Conservation (phyloP, 2,888 invertebrate species). For the Campaea margaritaria region DNA sequence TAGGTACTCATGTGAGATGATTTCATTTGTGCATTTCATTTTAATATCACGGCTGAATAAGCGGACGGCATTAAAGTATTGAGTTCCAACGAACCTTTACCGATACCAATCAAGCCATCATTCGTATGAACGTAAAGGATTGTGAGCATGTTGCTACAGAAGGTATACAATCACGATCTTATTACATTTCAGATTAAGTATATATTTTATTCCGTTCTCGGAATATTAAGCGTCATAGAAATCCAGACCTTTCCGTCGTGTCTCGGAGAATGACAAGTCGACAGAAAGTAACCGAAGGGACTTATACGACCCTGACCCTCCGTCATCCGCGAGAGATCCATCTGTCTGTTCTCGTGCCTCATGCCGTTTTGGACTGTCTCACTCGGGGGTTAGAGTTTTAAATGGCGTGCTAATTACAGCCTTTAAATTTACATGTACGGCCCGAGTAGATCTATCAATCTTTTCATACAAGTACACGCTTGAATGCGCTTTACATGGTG, state of each 20-base stretch:
- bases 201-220: conserved; percentile 12
- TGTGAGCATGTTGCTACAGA: conserved; percentile 2
- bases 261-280: conserved; percentile 32
- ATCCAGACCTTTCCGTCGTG: conserved; percentile 5
- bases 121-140: conserved; percentile 14
- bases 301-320: conserved; percentile 31
- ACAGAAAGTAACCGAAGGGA: conserved; percentile 26
- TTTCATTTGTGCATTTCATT: conserved; percentile 10
- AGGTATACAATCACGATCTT: conserved; percentile 14
- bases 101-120: conserved; percentile 8
- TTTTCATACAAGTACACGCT: conserved; percentile 27
- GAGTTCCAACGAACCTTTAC: conserved; percentile 14
- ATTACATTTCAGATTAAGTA: conserved; percentile 12
- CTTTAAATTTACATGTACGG: conserved; percentile 16
- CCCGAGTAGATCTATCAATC: conserved; percentile 31
- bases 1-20: too few species aligned
- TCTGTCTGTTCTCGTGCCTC: background rate
- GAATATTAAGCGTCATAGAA: conserved; percentile 19
- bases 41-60: background rate
- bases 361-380: conserved; percentile 4
- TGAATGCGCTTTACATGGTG: conserved; percentile 29
- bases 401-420: background rate
- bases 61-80: conserved; percentile 8
- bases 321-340: conserved; percentile 26
- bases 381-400: background rate